These are phyloP conservation scores for Hemaris fuciformis DNA, from an alignment of 2,888 invertebrate species.

Conservation along the genomic window DNA sequence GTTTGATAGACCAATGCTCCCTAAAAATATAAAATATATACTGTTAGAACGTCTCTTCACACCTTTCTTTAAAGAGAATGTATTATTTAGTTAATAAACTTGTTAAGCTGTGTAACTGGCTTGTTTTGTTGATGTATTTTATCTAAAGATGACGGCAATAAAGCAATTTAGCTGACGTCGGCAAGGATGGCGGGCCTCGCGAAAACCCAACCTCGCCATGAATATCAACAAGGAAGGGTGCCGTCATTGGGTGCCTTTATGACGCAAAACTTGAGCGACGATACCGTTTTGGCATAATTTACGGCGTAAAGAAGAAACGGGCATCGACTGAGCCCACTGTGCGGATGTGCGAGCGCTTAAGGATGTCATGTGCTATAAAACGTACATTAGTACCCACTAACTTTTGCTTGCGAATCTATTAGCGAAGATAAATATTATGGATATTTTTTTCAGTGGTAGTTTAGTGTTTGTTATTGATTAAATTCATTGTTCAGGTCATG, in stretches of 20 bases:
- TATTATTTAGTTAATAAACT: conserved; percentile 10
- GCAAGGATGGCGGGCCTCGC: conserved; percentile 40
- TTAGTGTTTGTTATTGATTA: neutral
- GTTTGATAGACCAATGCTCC: too few relatives aligned
- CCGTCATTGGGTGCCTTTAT: conserved; percentile 39
- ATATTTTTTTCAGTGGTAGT: neutral
- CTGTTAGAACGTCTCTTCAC: neutral
- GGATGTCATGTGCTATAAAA: neutral
- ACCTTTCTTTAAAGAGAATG: neutral
- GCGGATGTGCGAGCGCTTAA: neutral
- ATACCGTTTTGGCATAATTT: conserved; percentile 26
- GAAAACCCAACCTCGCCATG: conserved; percentile 51
- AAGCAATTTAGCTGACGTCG: conserved; percentile 68
- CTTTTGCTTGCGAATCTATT: neutral
- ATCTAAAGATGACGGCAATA: conserved; percentile 57
- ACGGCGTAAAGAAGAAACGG: conserved; percentile 20
- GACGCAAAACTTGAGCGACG: conserved; percentile 44
- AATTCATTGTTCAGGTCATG: too few relatives aligned
- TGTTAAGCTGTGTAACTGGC: conserved; percentile 12
- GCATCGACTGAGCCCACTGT: neutral
- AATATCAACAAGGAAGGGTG: conserved; percentile 66
- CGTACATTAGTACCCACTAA: neutral
- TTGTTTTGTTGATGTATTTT: conserved; percentile 49
- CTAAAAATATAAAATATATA: too few relatives aligned
- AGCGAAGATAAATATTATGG: neutral